Evolutionary conservation across 2,797 vertebrate genomes (phyloP).

Genomic region (Anableps anableps): DNA sequence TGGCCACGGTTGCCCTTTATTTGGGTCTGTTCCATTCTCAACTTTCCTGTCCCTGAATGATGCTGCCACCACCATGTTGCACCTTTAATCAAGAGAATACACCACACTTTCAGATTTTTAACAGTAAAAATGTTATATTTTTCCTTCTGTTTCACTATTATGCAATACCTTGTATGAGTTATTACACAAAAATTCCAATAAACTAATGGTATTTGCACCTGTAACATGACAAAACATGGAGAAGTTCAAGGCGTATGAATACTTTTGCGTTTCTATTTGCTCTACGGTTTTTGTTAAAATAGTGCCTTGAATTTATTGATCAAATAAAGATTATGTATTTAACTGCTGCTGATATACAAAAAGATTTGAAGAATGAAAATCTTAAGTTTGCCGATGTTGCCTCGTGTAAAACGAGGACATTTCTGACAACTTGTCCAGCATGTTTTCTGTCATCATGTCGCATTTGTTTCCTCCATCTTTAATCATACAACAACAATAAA

Average conservation of each 20-base stretch:
- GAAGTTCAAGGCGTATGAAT: not conserved
- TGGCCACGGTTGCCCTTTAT: not conserved
- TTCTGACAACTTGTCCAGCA: not conserved
- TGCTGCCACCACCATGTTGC: not conserved
- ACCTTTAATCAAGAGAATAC: not conserved
- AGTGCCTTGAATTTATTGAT: no score
- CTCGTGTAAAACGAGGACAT: slow-evolving; percentile 1
- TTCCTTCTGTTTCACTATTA: not conserved
- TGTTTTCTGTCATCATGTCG: slow-evolving; percentile 21
- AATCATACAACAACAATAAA: slow-evolving; percentile 8
- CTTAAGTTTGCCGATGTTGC: slow-evolving; percentile 4
- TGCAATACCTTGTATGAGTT: not conserved
- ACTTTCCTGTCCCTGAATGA: not conserved
- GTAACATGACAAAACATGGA: not conserved
- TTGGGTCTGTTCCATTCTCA: not conserved
- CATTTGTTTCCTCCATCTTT: not conserved
- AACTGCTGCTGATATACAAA: not conserved
- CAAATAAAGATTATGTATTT: not conserved
- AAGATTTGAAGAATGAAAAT: not conserved
- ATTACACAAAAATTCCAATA: not conserved
- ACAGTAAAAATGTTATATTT: not conserved
- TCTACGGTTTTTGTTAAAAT: not conserved
- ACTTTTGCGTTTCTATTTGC: no score
- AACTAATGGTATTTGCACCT: not conserved
- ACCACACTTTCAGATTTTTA: not conserved